Evolutionary conservation across 2,888 invertebrate genomes (phyloP).

Genomic region (Dione juno): DNA sequence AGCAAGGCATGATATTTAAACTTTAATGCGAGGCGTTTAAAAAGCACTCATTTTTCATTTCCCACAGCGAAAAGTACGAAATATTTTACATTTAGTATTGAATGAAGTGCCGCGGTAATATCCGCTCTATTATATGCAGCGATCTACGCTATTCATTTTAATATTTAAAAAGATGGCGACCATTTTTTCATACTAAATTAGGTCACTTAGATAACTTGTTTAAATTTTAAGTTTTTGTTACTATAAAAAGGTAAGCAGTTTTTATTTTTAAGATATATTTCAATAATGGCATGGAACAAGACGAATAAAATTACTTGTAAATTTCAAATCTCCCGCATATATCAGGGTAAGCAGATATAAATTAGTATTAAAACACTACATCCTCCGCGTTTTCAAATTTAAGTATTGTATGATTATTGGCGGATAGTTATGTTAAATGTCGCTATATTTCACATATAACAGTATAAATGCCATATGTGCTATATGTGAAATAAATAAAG

Average conservation of each 20-base stretch:
- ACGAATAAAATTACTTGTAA: too few relatives aligned
- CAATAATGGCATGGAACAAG: too few relatives aligned
- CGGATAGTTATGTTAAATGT: too few relatives aligned
- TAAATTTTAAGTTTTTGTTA: neutral
- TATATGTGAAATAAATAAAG: too few relatives aligned
- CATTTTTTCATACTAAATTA: neutral
- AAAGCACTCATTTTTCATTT: constrained; percentile 19
- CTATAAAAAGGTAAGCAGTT: neutral
- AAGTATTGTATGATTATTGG: too few relatives aligned
- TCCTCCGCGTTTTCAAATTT: too few relatives aligned
- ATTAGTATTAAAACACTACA: neutral
- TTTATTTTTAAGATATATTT: too few relatives aligned
- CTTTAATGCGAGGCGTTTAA: constrained; percentile 17
- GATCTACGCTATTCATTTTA: constrained; percentile 7
- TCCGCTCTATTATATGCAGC: constrained; percentile 16
- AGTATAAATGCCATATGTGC: too few relatives aligned
- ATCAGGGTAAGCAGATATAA: neutral
- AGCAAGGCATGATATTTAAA: neutral
- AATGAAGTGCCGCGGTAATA: constrained; percentile 2
- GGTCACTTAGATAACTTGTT: neutral
- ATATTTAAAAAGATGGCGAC: neutral
- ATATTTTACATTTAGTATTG: constrained; percentile 28
- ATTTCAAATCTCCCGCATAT: too few relatives aligned
- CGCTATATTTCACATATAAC: too few relatives aligned
- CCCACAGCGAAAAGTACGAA: constrained; percentile 6